Base-by-base conservation (phyloP, 2,797 vertebrate species). In the Columba guinea region DNA sequence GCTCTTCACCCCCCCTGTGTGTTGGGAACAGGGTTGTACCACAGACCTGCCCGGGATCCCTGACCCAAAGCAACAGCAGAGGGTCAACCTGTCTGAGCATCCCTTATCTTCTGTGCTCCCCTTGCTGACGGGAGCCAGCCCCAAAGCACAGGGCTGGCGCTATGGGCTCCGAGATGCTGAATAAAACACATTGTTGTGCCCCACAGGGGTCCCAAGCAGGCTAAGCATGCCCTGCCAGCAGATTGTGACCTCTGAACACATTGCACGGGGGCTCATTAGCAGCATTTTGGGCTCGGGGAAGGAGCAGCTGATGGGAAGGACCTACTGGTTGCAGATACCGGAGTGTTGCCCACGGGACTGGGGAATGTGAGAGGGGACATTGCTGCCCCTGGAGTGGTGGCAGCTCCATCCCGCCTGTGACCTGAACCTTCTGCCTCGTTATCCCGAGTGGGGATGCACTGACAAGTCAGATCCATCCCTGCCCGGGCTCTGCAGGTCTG, bases 31-130 rank as follows among this genome's bases (percentile, higher is more conserved):
- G 3, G 46, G 11, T 5, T 32, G 53, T 28, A 13, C 21, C 4
- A 0, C 63, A 6, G 32, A 13, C 1, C 16, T 24, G 15, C 3
- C 30, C 1, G 13, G 52, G 24, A 34, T 10, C 13, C 37, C 64
- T 8, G 13, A 0, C 44, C 37, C 30, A 5, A 2, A 13, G 53
- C 28, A 0, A 0, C 1, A 28, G 60, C 0, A 3, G 4, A 2
- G 32, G 6, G 1, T 2, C 13, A 28, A 2, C 24, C 18, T 9
- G 15, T 9, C 7, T 0, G 59, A 78, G 12, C 15, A 35, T 30
- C 62, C 59, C 15, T 27, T 3, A 0, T 27, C 7, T 2, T 2
- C 41, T 14, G 34, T 0, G 20, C 46, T 30, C 8, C 27, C 24
- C 51, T 2, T 17, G 15, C 52, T 9, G 48, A 7, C 0, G 1